Evolutionary conservation across 2,113 vertebrate genomes (phyloP).

Genomic region (Rhipidura dahli): DNA sequence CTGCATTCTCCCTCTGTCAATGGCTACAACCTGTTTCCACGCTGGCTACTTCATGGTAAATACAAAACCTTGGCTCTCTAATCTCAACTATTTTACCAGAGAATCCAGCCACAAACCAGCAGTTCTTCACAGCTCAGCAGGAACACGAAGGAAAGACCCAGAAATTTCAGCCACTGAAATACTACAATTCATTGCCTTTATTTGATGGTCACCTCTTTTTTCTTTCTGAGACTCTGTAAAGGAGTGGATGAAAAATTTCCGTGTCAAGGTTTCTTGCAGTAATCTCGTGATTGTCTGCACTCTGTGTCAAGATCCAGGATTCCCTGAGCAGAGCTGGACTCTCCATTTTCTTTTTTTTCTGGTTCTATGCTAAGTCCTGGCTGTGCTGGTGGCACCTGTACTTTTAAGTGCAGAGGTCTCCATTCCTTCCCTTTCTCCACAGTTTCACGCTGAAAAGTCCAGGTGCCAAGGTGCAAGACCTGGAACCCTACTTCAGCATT

Average conservation of each 20-base stretch:
- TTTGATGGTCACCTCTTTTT: not conserved
- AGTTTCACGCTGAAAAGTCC: constrained; percentile 78
- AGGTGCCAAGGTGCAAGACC: not conserved
- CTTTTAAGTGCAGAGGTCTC: not conserved
- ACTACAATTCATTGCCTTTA: not conserved
- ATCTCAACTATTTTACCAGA: not conserved
- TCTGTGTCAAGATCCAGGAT: not conserved
- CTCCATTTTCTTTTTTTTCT: not conserved
- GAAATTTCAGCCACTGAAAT: not conserved
- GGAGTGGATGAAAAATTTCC: not conserved
- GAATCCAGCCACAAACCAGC: not conserved
- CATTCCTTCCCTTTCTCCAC: not conserved
- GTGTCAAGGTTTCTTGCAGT: not conserved
- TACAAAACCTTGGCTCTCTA: not conserved
- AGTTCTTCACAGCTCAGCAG: not conserved
- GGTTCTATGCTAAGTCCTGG: not conserved
- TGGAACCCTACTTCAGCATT: constrained; percentile 76
- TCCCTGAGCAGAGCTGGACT: not conserved
- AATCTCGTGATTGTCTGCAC: accelerated
- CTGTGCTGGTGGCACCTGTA: not conserved
- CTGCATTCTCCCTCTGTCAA: not conserved
- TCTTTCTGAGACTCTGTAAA: not conserved
- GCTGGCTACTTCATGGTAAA: not conserved
- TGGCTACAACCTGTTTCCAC: not conserved
- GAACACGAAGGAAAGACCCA: not conserved